Conservation (phyloP, 2,888 invertebrate species). For the Laothoe populi region DNA sequence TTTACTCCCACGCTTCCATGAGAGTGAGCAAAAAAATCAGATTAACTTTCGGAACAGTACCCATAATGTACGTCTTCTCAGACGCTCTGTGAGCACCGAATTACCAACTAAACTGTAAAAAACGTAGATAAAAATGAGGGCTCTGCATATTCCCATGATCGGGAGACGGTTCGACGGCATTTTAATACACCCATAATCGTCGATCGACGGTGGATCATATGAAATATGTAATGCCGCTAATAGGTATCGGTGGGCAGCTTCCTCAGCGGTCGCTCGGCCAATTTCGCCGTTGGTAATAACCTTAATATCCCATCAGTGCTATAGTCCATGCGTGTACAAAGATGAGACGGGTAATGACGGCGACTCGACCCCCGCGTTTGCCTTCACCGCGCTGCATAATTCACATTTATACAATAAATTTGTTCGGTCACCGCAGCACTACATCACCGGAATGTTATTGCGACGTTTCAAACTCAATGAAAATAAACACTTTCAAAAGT, state of each 20-base stretch:
- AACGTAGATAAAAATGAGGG: slow-evolving; percentile 72
- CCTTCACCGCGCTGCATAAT: slow-evolving; percentile 52
- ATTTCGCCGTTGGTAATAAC: slow-evolving; percentile 80
- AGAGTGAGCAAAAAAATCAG: slow-evolving; percentile 52
- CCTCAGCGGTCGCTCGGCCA: slow-evolving; percentile 82
- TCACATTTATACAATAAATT: slow-evolving; percentile 63
- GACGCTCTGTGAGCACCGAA: slow-evolving; percentile 69
- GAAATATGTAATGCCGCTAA: slow-evolving; percentile 82
- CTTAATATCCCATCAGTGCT: slow-evolving; percentile 80
- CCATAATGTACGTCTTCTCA: slow-evolving; percentile 67
- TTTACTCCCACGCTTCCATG: slow-evolving; percentile 55
- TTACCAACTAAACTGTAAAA: slow-evolving; percentile 80
- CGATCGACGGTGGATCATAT: slow-evolving; percentile 76
- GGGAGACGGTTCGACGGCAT: slow-evolving; percentile 72
- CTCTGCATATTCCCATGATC: slow-evolving; percentile 78
- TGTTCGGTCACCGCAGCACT: slow-evolving; percentile 46
- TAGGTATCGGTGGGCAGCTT: slow-evolving; percentile 80
- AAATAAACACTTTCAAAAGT: slow-evolving; percentile 12
- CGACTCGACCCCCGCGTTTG: slow-evolving; percentile 53
- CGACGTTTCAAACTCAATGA: slow-evolving; percentile 29
- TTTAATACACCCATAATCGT: slow-evolving; percentile 81
- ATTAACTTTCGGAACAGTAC: slow-evolving; percentile 60
- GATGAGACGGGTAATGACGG: slow-evolving; percentile 73
- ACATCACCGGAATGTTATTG: slow-evolving; percentile 33
- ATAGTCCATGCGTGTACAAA: slow-evolving; percentile 76